Evolutionary conservation across 2,888 invertebrate genomes (phyloP), one percentile per base, ranked within the genome.

Genomic region (Dasypolia templi): DNA sequence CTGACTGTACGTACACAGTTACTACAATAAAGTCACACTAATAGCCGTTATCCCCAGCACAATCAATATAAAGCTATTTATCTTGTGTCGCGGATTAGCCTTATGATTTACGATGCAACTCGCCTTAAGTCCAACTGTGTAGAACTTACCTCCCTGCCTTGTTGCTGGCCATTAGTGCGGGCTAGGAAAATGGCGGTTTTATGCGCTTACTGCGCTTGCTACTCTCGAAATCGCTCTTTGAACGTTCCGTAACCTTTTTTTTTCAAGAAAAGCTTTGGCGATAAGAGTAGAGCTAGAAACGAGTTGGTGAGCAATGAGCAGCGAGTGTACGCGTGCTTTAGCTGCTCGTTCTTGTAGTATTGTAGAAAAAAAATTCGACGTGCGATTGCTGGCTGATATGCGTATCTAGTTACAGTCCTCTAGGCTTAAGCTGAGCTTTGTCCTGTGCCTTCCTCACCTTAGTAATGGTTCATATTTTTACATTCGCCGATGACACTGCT

Each of bases 81-180:
- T 87, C 86, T 87, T 79, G 78, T 73, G 75, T 71, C 79, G 83
- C 86, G 93, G 94, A 93, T 95, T 95, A 95, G 88, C 87, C 62
- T 88, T 81, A 93, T 95, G 95, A 95, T 95, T 95, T 95, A 95
- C 92, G 95, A 93, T 86, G 81, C 83, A 85, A 77, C 70, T 69
- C 58, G 73, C 67, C 81, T 77, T 84, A 85, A 84, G 84, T 87
- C 88, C 88, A 85, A 89, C 90, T 89, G 90, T 89, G 86, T 87
- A 84, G 75, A 82, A 77, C 89, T 92, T 92, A 92, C 92, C 86
- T 90, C 91, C 93, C 93, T 86, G 78, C 86, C 76, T 81, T 84
- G 83, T 82, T 65, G 86, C 81, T 85, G 79, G 87, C 90, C 91
- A 92, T 94, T 93, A 92, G 86, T 72, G 75, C 51, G 87, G 92